Evolutionary conservation across 1,140 invertebrate genomes (phyloP).

Genomic region (Rhizoglyphus robini): DNA sequence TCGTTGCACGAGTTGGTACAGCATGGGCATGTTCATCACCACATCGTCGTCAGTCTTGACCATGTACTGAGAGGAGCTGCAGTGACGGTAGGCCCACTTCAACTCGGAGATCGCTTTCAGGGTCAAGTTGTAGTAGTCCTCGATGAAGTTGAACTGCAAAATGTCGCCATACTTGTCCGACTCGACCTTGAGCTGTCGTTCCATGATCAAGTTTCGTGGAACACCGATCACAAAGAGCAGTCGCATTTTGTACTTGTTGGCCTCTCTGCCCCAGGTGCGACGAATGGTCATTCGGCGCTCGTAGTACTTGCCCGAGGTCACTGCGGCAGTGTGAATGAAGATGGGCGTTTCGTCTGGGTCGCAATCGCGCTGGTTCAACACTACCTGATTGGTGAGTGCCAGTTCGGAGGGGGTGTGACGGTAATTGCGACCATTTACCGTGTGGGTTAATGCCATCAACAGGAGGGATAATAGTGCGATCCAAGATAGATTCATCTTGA

Average conservation of each 20-base stretch:
- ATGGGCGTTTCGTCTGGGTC: conserved; percentile 1
- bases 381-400: conserved; percentile 9
- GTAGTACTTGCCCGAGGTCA: conserved; percentile 16
- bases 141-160: conserved; percentile 17
- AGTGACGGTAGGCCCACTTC: conserved; percentile 41
- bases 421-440: conserved; percentile 7
- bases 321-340: conserved; percentile 11
- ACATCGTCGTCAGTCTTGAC: conserved; percentile 75
- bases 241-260: background rate
- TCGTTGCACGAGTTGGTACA: conserved; percentile 21
- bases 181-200: conserved; percentile 14
- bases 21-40: conserved; percentile 51
- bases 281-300: conserved; percentile 4
- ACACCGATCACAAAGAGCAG: conserved; percentile 17
- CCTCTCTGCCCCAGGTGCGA: conserved; percentile 17
- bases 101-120: background rate
- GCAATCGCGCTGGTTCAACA: conserved; percentile 5
- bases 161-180: conserved; percentile 16
- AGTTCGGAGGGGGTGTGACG: background rate
- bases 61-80: conserved; percentile 48
- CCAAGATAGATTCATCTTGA: too few species aligned
- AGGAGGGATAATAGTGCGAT: background rate
- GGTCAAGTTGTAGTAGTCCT: conserved; percentile 58
- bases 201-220: background rate
- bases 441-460: background rate